phyloP scores from a whole-genome alignment of 2,113 vertebrate genomes.

The Campylomormyrus tamandua region DNA sequence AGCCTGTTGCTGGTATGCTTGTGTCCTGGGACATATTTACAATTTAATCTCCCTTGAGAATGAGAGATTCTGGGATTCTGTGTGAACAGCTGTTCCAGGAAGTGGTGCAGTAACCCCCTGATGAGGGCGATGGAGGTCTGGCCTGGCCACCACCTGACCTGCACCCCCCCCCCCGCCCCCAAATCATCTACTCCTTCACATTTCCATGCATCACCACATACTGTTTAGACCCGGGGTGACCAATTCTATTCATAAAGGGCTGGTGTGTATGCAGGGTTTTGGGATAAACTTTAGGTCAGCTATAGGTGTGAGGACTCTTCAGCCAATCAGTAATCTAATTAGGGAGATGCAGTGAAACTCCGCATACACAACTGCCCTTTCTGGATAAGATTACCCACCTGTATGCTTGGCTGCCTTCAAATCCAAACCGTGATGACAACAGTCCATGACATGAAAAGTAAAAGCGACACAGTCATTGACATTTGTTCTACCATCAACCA shows the following conservation, averaged over 20 bases:
- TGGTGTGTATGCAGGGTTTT: too few relatives aligned
- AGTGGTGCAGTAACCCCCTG: neutral
- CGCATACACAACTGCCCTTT: too few relatives aligned
- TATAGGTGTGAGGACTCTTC: too few relatives aligned
- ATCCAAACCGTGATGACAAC: neutral
- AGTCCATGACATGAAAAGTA: neutral
- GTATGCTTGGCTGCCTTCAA: neutral
- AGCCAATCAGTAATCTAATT: too few relatives aligned
- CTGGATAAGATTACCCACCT: neutral
- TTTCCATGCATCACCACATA: neutral
- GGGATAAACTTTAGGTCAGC: too few relatives aligned
- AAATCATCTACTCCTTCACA: neutral
- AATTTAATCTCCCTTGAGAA: slow-evolving; percentile 6
- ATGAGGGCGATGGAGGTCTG: neutral
- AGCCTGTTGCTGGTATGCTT: neutral
- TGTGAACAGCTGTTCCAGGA: neutral
- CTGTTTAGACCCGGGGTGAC: too few relatives aligned
- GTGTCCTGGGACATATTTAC: neutral
- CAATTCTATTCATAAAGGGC: too few relatives aligned
- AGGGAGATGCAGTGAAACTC: too few relatives aligned
- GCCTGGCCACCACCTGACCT: neutral
- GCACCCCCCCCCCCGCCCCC: too few relatives aligned
- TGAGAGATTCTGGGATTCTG: neutral
- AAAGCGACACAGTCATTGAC: neutral
- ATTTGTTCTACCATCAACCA: neutral